Conservation (phyloP, 2,113 vertebrate species). For the Callorhinus ursinus region DNA sequence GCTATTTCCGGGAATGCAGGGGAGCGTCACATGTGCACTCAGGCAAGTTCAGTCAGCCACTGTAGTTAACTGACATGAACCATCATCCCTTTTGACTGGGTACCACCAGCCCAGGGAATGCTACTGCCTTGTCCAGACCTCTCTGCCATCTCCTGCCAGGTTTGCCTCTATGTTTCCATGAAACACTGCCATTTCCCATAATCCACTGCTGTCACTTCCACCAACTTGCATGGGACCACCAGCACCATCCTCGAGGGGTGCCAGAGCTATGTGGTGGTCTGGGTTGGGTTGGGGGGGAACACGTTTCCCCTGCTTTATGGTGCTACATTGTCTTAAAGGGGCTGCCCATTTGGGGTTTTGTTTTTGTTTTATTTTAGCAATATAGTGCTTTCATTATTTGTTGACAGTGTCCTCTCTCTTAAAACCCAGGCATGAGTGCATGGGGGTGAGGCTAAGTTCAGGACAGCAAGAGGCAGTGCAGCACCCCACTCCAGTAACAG, state of each 20-base stretch:
- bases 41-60: background rate
- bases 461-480: background rate
- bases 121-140: background rate
- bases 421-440: background rate
- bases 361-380: background rate
- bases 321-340: background rate
- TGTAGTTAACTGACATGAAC: background rate
- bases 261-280: background rate
- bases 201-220: background rate
- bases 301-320: too few species aligned
- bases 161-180: background rate
- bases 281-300: background rate
- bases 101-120: background rate
- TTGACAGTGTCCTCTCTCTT: background rate
- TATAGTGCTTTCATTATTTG: background rate
- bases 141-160: background rate
- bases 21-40: background rate
- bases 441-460: background rate
- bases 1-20: background rate
- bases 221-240: background rate
- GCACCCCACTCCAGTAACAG: background rate
- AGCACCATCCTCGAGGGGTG: background rate
- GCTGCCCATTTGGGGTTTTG: background rate
- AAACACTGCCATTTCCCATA: background rate
- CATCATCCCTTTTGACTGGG: background rate